Base-by-base conservation (phyloP, 2,888 invertebrate species). In the Caenorhabditis virilis region DNA sequence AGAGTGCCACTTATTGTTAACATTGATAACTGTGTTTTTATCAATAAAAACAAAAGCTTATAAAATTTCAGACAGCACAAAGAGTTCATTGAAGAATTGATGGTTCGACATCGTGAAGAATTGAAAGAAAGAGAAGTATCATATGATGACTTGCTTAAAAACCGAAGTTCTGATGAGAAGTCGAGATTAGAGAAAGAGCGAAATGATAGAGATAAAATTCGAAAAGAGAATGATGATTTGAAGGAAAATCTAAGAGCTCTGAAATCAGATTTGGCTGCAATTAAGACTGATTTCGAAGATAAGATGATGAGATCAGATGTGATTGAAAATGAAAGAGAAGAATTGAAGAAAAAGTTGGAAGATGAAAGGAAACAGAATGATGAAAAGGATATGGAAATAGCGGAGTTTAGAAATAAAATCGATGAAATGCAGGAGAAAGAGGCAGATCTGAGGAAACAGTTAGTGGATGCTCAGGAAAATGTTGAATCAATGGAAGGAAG, bases 51-150 rank as follows among this genome's bases (percentile, higher is more conserved):
- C n/a, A n/a, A n/a, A n/a, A n/a, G n/a, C n/a, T n/a, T n/a, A n/a
- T n/a, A n/a, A n/a, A n/a, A n/a, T n/a, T 56, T 5, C 45, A 71
- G 71, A 16, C 55, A 61, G 22, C 76, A 76, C 47, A 72, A 74
- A 16, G 52, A 66, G n/a, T 76, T 74, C 51, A 70, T 76, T 39
- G 76, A 76, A 42, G 71, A 74, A 23, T 35, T 74, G 33, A 69
- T 63, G 38, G 36, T 45, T 2, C 48, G 70, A 15, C 76, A 76
- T 41, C 38, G 70, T 9, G 70, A 74, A 15, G 76, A 76, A 49
- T 35, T 73, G 1, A 52, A 58, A 5, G 48, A 55, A n/a, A 50
- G 73, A 16, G 68, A 71, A 35, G 54, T 52, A 9, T 45, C 50
- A 18, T 49, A 64, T 23, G 45, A 54, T 1, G 52, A 46, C 1